Evolutionary conservation across 2,888 invertebrate species (phyloP).

Genomic region (Tipula unca): DNA sequence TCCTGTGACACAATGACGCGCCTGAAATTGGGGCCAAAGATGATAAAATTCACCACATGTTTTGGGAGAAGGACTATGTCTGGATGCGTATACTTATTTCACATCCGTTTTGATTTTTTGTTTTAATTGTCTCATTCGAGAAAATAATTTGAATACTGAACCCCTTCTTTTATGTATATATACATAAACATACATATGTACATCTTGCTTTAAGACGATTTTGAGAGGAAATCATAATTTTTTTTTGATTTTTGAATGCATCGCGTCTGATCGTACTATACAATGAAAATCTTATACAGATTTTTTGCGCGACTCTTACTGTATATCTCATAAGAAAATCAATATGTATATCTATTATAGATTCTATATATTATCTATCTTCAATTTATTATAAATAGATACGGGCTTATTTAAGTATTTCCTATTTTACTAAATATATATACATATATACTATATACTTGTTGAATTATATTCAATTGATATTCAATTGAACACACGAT

Average conservation of each 20-base stretch:
- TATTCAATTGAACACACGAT: not conserved
- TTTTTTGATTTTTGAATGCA: not conserved
- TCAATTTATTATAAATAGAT: not conserved
- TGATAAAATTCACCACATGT: not conserved
- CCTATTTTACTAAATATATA: not conserved
- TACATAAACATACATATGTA: not conserved
- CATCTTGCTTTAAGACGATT: not conserved
- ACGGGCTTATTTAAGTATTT: not conserved
- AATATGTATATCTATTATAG: not conserved
- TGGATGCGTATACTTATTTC: not conserved
- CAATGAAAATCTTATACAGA: not conserved
- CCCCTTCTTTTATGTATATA: not conserved
- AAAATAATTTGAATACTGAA: not conserved
- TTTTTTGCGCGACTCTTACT: not conserved
- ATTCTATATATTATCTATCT: constrained; percentile 2
- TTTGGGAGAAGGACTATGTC: not conserved
- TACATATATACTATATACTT: too few species aligned
- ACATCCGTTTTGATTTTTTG: not conserved
- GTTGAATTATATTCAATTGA: constrained; percentile 14
- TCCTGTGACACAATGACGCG: not conserved
- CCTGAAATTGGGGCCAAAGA: not conserved
- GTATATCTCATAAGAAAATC: not conserved
- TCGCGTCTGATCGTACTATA: not conserved
- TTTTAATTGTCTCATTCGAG: not conserved
- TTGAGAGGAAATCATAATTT: not conserved